A percentile compares a stretch with the other conserved stretches of the same genome.
phyloP scores from a whole-genome alignment of 64 coral and sea anemone genomes.

The Hydrozoanthus tunicans region DNA sequence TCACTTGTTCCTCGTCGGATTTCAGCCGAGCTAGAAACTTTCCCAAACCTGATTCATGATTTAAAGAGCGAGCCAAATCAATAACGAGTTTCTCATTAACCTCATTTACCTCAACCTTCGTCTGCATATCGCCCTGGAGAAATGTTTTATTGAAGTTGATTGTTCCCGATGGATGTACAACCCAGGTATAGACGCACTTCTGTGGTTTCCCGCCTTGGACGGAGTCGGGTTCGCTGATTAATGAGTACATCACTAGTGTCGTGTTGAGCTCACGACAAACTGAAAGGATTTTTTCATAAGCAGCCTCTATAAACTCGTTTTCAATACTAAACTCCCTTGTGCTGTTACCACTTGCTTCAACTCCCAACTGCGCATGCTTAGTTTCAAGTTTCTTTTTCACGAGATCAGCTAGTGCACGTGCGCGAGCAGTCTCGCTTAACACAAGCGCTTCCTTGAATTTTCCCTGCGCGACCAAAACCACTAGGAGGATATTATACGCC shows the following conservation, averaged over 20 bases:
- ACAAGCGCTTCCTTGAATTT: constrained; percentile 71
- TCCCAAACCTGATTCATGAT: constrained; percentile 15
- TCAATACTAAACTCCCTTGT: background rate
- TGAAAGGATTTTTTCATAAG: constrained; percentile 41
- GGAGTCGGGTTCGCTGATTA: constrained; percentile 54
- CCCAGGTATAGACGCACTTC: constrained; percentile 58
- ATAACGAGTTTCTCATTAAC: constrained; percentile 43
- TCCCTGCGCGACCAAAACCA: constrained; percentile 48
- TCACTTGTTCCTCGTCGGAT: constrained; percentile 2
- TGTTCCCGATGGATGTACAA: constrained; percentile 42
- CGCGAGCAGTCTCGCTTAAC: constrained; percentile 53
- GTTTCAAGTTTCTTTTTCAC: constrained; percentile 35
- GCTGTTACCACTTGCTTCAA: background rate
- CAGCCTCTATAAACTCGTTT: constrained; percentile 46
- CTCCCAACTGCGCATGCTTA: background rate
- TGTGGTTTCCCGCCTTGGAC: background rate
- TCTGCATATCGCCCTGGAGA: constrained; percentile 13
- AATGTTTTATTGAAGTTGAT: constrained; percentile 61
- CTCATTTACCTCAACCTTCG: constrained; percentile 47
- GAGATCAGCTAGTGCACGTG: constrained; percentile 55
- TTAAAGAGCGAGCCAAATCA: constrained; percentile 53
- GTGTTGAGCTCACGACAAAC: constrained; percentile 47
- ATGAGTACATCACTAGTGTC: constrained; percentile 60
- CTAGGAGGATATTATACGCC: constrained; percentile 64
- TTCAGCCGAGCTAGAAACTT: constrained; percentile 17